Evolutionary conservation across 2,797 vertebrate genomes (phyloP), one percentile per base, ranked within the genome.

Genomic region (Threskiornis aethiopicus): DNA sequence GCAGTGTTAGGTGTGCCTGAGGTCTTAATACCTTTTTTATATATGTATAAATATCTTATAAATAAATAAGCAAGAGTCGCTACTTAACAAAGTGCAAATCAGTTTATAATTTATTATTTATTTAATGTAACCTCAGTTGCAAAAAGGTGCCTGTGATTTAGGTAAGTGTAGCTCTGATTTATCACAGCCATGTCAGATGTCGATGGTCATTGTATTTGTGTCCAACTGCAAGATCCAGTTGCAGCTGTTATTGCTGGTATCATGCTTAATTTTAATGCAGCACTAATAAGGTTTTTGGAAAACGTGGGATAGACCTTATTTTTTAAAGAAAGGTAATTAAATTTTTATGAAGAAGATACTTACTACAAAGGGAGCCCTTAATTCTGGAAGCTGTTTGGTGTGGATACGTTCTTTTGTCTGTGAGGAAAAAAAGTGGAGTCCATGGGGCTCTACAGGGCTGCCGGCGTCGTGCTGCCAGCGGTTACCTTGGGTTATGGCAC

Each of bases 221-320:
- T 92, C 72, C 81, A 71, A 10, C 39, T 37, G 75, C 39, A 62
- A 69, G 86, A 77, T 94, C 81, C 70, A 59, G 52, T 67, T 70
- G 57, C 71, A 65, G 78, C 78, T 85, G 58, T 80, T 90, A 39
- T 10, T 87, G 61, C 65, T 57, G 78, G 67, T 80, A n/a, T 77
- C 8, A 0, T 31, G 37, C 47, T 65, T 58, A 31, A 73, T 73
- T 86, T 58, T 76, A 54, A 37, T 71, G 25, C 54, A 41, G 49
- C 8, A 6, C 57, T 80, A 44, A 16, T n/a, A 20, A 66, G 22
- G 29, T 18, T 46, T 61, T 77, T 62, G 16, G 37, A 70, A 84
- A 78, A 79, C 1, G 3, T 79, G 64, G 55, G 31, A 6, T 29
- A 42, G 12, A 26, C 28, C 4, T 76, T 72, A 5, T 22, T 78